phyloP scores from a whole-genome alignment of 2,888 invertebrate species.

The Slavum lentiscoides region DNA sequence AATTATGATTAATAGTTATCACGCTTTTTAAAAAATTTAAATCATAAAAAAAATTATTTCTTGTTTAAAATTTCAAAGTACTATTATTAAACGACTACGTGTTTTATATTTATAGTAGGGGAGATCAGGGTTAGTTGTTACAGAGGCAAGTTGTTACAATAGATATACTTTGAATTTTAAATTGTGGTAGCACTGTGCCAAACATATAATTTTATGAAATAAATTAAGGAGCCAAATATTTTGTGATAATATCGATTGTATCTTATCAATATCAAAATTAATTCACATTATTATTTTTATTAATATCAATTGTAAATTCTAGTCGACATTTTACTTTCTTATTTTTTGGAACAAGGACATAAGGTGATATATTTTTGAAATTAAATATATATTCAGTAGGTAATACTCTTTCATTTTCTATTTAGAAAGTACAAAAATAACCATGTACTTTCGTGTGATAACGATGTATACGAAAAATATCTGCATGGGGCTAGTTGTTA shows the following conservation, averaged over 20 bases:
- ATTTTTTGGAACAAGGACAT: background rate
- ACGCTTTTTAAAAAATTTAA: no score
- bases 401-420: background rate
- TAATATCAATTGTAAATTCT: conserved; percentile 1
- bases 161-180: no score
- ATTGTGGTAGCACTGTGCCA: no score
- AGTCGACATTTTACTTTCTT: background rate
- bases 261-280: background rate
- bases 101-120: no score
- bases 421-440: conserved; percentile 3
- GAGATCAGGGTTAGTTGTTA: no score
- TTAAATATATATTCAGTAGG: background rate
- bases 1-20: no score
- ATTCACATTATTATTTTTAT: background rate
- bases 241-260: background rate
- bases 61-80: no score
- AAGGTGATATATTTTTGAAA: background rate
- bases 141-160: no score
- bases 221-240: no score
- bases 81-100: no score
- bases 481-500: background rate
- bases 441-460: background rate
- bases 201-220: no score
- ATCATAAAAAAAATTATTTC: no score
- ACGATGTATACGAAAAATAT: conserved; percentile 1